phyloP scores from a whole-genome alignment of 2,797 vertebrate species.

The Rhabdomys pumilio region DNA sequence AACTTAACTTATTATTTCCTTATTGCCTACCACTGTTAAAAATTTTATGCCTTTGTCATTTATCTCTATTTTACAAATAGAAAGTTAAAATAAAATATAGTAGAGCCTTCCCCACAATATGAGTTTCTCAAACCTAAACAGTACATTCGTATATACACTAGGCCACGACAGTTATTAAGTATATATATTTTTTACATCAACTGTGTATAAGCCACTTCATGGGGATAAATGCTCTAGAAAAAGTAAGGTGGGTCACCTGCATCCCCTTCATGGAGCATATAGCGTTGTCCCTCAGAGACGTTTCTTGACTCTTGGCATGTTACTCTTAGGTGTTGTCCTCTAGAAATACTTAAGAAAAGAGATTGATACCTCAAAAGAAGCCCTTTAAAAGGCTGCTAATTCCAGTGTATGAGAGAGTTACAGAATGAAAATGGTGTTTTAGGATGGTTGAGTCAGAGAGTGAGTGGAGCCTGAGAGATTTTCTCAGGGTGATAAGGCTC shows the following conservation, averaged over 20 bases:
- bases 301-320: not conserved
- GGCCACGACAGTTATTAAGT: not conserved
- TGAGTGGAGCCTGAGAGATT: constrained; percentile 38
- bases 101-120: not conserved
- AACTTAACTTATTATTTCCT: not conserved
- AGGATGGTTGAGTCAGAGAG: constrained; percentile 70
- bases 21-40: not conserved
- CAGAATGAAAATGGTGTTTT: constrained; percentile 15
- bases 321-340: not conserved
- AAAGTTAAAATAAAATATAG: not conserved
- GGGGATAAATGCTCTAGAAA: not conserved
- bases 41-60: not conserved
- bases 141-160: not conserved
- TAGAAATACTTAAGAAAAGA: constrained; percentile 35
- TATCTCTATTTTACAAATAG: not conserved
- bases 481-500: constrained; percentile 74
- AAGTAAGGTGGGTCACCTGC: not conserved
- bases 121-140: not conserved
- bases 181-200: not conserved
- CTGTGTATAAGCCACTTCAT: not conserved
- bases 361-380: not conserved
- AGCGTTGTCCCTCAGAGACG: not conserved
- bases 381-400: not conserved
- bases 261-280: not conserved
- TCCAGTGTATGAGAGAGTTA: not conserved